Evolutionary conservation across 2,797 vertebrate genomes (phyloP), one percentile per base, ranked within the genome.

Genomic region (Nannoperca australis): DNA sequence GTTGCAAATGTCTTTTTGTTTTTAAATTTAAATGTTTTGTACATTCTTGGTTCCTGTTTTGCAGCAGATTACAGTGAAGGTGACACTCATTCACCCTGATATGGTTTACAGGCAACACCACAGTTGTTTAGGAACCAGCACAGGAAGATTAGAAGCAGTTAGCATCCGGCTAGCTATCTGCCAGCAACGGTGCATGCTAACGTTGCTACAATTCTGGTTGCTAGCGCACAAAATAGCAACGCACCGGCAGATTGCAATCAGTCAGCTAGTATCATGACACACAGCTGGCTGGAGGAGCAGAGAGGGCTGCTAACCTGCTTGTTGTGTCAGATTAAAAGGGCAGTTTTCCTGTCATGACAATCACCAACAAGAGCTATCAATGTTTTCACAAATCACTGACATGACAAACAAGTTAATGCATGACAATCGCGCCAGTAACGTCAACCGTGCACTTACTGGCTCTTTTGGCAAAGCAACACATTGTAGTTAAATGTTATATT

Each of bases 371-470:
- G 66, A 10, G 78, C 81, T 69, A 17, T 70, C 79, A n/a, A 20
- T n/a, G n/a, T n/a, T n/a, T 67, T 1, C 4, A 58, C 47, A 63
- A 77, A 76, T 63, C 64, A 50, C 74, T 72, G 78, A 66, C 64
- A n/a, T 24, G 3, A 30, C n/a, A n/a, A n/a, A n/a, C n/a, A n/a
- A n/a, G n/a, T n/a, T n/a, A n/a, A n/a, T n/a, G n/a, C n/a, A n/a
- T 20, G 6, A 4, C 40, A 36, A n/a, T 0, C 14, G 5, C n/a
- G n/a, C 4, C 3, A 50, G 7, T 10, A 8, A 34, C 1, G 17
- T 8, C 3, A n/a, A 12, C 27, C 1, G 12, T 1, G 15, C 4
- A 14, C 17, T 27, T 0, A 1, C 4, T 2, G 7, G 55, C 12
- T 44, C 2, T 1, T 14, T 34, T 4, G 1, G 1, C 14, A 13